Base-by-base conservation (phyloP, 2,888 invertebrate species). In the Drosophila greeni region DNA sequence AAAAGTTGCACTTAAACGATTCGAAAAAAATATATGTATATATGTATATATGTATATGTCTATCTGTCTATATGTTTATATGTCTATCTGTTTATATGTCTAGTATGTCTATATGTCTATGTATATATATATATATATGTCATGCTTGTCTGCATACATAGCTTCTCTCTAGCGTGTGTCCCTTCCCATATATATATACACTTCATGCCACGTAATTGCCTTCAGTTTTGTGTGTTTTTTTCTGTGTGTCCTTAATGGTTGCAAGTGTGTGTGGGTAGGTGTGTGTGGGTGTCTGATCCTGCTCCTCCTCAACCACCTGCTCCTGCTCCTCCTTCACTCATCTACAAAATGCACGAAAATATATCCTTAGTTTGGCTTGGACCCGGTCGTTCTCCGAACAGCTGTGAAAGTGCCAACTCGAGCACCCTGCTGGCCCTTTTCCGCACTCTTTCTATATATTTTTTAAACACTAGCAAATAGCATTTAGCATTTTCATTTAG, bases 381-480 rank as follows among this genome's bases (percentile, higher is more conserved):
- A 86, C 86, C 86, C 86, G 85, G 86, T 86, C 76, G 76, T 83
- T 75, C 68, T 86, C 85, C 85, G 85, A 86, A 86, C 85, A 85
- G 82, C 70, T 81, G 65, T 51, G 51, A 51, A 36, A 33, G 55
- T 62, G 40, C 34, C 42, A 39, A 18, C 20, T 31, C 14, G 4
- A 20, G 58, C 59, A 57, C 56, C 39, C 43, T 12, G 51, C 40
- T 29, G 26, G 60, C 34, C 59, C 39, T 42, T 36, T 34, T 42
- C 39, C 7, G 37, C 45, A 26, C 47, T 56, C 24, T 14, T 20
- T 14, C 11, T 16, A 14, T 24, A 16, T 39, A 33, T 56, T 11
- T 60, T 24, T n/a, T 42, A 5, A 24, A 9, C 9, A 24, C 24
- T 29, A 29, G 37, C 53, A 65, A 40, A 48, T 34, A 26, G 29